Base-by-base conservation (phyloP, 2,888 invertebrate genomes). In the Nomada fabriciana region DNA sequence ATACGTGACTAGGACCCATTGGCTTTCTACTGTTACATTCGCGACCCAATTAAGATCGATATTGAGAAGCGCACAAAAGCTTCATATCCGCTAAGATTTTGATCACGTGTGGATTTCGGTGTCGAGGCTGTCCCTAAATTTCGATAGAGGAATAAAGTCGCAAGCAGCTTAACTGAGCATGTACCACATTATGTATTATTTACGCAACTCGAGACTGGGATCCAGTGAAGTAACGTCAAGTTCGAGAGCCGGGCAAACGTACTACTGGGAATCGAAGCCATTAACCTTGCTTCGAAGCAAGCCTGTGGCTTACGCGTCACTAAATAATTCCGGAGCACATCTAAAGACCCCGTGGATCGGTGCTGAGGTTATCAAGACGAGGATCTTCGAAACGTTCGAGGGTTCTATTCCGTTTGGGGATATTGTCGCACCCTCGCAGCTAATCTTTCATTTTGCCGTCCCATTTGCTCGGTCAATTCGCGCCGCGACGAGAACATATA, bases 251-350 rank as follows among this genome's bases (percentile, higher is more conserved):
- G 65, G 80, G 79, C 80, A 80, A 80, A 80, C 83, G 84, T 82
- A 80, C 89, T 86, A 76, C 83, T 88, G 91, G 90, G 89, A 92
- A 92, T 92, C 91, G 91, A 91, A 91, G 88, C 90, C 91, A 91
- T 92, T 92, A 91, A 91, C 90, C 90, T 89, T 86, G 82, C 87
- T 87, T 82, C 87, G 82, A 73, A 83, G 81, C 82, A 83, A 84
- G 84, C 83, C 89, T 85, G 86, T 85, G 89, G 90, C 89, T 89
- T 90, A 91, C 89, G 89, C 85, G 82, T 81, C 86, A 85, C 91
- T 92, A 91, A 92, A 91, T 92, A 92, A 92, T 92, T 92, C 91
- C 78, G 75, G 73, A 78, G 87, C 83, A 87, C 88, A 84, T 86
- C 86, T 77, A 79, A 83, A 80, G 82, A 77, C 75, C 75, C 70